Conservation (phyloP, 2,888 invertebrate species). For the Dioctria linearis region DNA sequence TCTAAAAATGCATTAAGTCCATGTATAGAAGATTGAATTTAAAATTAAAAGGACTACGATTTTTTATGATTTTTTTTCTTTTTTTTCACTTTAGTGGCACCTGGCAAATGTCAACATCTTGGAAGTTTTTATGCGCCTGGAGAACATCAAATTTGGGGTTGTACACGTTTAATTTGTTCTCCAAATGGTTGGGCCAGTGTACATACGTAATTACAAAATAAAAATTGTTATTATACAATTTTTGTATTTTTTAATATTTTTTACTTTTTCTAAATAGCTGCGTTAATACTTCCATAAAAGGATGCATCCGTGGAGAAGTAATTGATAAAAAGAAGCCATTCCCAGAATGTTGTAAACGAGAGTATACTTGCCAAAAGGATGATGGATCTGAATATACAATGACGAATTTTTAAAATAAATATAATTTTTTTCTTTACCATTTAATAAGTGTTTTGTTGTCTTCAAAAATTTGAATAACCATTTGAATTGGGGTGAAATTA, state of each 20-base stretch:
- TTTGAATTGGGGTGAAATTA: too few relatives aligned
- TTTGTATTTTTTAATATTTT: too few relatives aligned
- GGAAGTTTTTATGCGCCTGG: constrained; percentile 39
- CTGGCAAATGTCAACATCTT: constrained; percentile 50
- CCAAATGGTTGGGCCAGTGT: constrained; percentile 52
- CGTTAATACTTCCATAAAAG: constrained; percentile 1
- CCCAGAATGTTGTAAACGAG: constrained; percentile 49
- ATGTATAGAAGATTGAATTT: too few relatives aligned
- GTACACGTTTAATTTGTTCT: constrained; percentile 45
- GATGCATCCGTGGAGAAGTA: constrained; percentile 39
- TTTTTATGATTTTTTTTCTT: too few relatives aligned
- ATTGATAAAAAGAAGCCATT: constrained; percentile 32
- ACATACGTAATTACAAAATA: constrained; percentile 38
- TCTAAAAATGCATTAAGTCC: too few relatives aligned
- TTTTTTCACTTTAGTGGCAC: background rate
- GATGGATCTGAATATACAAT: constrained; percentile 31
- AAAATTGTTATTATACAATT: background rate
- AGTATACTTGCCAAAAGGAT: constrained; percentile 30
- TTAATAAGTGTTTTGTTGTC: too few relatives aligned
- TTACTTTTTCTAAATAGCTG: background rate
- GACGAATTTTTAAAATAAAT: background rate
- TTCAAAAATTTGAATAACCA: too few relatives aligned
- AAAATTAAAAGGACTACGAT: too few relatives aligned
- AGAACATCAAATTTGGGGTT: constrained; percentile 46
- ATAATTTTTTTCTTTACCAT: too few relatives aligned